These are phyloP conservation scores for Doris montereyensis DNA, from an alignment of 2,888 invertebrate species.

Conservation along the genomic window DNA sequence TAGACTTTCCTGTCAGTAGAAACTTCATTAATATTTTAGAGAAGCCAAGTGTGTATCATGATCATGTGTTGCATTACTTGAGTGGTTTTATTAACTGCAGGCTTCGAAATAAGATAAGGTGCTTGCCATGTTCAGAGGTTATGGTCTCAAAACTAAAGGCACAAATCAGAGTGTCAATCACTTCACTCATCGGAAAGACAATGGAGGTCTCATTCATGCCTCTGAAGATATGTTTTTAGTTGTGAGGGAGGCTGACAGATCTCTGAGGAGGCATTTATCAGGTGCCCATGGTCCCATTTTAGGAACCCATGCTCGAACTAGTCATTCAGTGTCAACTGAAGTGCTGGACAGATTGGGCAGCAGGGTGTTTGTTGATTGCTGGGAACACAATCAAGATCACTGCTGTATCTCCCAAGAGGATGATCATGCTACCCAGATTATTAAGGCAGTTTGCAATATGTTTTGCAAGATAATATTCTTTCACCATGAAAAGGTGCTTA, in stretches of 20 bases:
- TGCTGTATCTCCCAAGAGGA: background rate
- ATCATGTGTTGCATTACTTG: conserved; percentile 28
- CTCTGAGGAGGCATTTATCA: background rate
- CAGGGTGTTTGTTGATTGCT: background rate
- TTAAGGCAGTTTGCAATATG: background rate
- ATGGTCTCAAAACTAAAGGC: background rate
- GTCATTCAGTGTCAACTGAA: background rate
- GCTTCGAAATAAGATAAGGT: background rate
- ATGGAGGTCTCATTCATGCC: background rate
- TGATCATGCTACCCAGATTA: conserved; percentile 10
- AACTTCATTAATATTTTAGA: background rate
- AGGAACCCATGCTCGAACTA: background rate
- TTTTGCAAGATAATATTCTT: background rate
- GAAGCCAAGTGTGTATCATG: conserved; percentile 13
- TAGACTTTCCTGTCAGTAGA: background rate
- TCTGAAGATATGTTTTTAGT: conserved; percentile 8
- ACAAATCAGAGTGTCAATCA: background rate
- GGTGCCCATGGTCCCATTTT: background rate
- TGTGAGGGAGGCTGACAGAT: background rate
- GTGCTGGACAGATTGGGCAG: background rate
- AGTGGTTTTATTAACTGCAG: conserved; percentile 9
- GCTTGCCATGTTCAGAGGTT: background rate
- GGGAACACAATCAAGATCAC: background rate
- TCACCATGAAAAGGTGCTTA: conserved; percentile 7
- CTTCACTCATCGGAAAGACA: conserved; percentile 2